Conservation (phyloP, 2,888 invertebrate genomes). For the Dicyrtomina minuta region DNA sequence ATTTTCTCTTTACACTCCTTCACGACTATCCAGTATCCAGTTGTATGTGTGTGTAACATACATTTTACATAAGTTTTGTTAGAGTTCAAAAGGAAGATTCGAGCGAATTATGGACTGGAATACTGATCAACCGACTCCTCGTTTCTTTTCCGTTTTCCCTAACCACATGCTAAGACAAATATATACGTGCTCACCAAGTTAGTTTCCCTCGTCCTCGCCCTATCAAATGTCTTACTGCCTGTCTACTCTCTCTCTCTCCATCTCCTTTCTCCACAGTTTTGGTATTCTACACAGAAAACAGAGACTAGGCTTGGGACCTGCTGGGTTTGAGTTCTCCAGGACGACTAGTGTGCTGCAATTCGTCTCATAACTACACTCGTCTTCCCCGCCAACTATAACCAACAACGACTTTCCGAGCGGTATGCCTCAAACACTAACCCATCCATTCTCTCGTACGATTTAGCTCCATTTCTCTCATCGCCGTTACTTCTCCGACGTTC, state of each 20-base stretch:
- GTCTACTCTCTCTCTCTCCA: background rate
- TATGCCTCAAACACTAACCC: too few species aligned
- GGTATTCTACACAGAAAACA: conserved; percentile 20
- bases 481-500: background rate
- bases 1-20: background rate
- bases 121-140: conserved; percentile 21
- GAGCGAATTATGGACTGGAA: conserved; percentile 25
- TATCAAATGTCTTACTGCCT: conserved; percentile 1
- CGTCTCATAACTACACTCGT: background rate
- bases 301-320: background rate
- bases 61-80: conserved; percentile 31
- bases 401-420: background rate
- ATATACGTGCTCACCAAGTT: conserved; percentile 18
- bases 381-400: background rate
- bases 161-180: conserved; percentile 15
- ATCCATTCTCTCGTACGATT: background rate
- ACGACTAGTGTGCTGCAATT: background rate
- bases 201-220: background rate
- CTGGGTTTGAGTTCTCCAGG: background rate
- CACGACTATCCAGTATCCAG: background rate
- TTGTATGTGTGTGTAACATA: conserved; percentile 14
- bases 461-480: background rate
- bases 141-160: conserved; percentile 1
- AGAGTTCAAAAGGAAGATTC: conserved; percentile 28
- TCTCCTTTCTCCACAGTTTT: background rate